Percentiles rank a stretch among this genome's conserved stretches.
Evolutionary conservation across 2,888 invertebrate genomes (phyloP).

Genomic region (Drosophila nr. medialis): DNA sequence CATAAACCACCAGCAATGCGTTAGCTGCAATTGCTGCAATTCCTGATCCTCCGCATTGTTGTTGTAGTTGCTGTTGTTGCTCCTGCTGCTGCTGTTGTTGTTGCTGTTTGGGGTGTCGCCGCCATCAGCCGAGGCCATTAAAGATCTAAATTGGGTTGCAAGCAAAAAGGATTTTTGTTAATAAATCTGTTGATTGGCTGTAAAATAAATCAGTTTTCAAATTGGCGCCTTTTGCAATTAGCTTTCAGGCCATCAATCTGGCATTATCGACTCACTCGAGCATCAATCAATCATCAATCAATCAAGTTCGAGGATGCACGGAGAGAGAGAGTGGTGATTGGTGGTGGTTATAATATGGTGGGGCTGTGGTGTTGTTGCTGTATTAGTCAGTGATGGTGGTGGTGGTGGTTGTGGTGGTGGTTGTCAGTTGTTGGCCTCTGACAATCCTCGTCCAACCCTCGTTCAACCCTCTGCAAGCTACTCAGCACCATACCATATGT

Average conservation of each 20-base stretch:
- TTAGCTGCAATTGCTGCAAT: conserved; percentile 74
- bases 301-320: conserved; percentile 50
- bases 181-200: neutral
- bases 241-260: conserved; percentile 43
- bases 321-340: conserved; percentile 24
- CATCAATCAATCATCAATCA: conserved; percentile 66
- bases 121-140: conserved; percentile 73
- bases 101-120: conserved; percentile 41
- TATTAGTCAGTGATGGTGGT: conserved; percentile 31
- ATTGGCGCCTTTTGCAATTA: conserved; percentile 22
- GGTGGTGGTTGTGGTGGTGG: conserved; percentile 32
- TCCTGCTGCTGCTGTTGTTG: conserved; percentile 36
- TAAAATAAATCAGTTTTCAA: conserved; percentile 39
- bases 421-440: conserved; percentile 32
- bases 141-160: conserved; percentile 69
- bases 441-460: conserved; percentile 46
- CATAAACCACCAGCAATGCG: conserved; percentile 83
- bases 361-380: conserved; percentile 34
- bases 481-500: conserved; percentile 85
- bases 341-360: conserved; percentile 19
- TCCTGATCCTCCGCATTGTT: conserved; percentile 39
- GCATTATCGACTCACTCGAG: conserved; percentile 82
- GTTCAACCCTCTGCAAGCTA: conserved; percentile 67
- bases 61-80: conserved; percentile 67
- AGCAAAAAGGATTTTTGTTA: conserved; percentile 13